A percentile compares a stretch with the other conserved stretches of the same genome.
These are phyloP conservation scores for Monoplex corrugatus DNA, from an alignment of 2,888 invertebrate species.

Conservation along the genomic window DNA sequence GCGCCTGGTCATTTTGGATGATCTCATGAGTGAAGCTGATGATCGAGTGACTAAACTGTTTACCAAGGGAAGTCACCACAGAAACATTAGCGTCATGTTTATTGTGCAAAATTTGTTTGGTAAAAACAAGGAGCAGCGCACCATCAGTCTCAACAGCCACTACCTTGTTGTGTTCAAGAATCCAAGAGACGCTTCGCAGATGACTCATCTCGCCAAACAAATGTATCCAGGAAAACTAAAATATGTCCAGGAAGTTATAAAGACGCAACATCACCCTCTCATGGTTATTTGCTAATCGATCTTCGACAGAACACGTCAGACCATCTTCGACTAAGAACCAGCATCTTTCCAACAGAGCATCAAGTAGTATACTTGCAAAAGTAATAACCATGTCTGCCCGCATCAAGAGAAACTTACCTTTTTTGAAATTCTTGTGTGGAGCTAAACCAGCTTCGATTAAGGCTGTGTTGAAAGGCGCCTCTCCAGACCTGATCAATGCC, in stretches of 20 bases:
- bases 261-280: constrained; percentile 27
- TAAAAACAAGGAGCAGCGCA: neutral
- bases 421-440: too few species aligned
- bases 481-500: too few species aligned
- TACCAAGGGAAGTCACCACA: constrained; percentile 46
- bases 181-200: neutral
- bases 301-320: constrained; percentile 44
- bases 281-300: constrained; percentile 49
- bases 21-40: constrained; percentile 45
- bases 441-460: too few species aligned
- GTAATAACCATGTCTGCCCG: neutral
- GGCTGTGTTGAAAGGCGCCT: too few species aligned
- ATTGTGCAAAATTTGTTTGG: constrained; percentile 24
- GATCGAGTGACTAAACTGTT: constrained; percentile 41
- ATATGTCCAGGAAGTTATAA: constrained; percentile 40
- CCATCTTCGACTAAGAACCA: constrained; percentile 46
- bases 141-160: constrained; percentile 40
- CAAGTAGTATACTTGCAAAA: constrained; percentile 43
- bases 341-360: constrained; percentile 38
- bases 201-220: constrained; percentile 32
- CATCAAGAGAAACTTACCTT: neutral
- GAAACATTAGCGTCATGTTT: constrained; percentile 2
- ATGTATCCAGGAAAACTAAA: constrained; percentile 36
- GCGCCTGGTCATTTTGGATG: constrained; percentile 15
- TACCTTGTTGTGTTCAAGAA: constrained; percentile 26